A percentile compares a stretch with the other conserved stretches of the same genome.
These are phyloP conservation scores for Ceratotherium simum DNA, from an alignment of 2,113 vertebrate species.

Conservation along the genomic window DNA sequence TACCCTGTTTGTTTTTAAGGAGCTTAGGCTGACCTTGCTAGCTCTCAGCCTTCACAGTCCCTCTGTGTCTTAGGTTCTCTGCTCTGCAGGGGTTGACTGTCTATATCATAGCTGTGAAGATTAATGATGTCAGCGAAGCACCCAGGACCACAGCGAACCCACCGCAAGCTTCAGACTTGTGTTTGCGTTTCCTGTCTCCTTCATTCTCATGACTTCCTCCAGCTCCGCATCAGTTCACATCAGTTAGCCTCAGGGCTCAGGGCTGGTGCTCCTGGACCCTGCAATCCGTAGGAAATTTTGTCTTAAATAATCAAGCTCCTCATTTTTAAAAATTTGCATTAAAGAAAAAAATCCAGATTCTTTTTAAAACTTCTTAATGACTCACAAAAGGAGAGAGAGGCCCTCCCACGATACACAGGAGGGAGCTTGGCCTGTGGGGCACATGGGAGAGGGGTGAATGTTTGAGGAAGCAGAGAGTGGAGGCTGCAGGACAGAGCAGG, in stretches of 20 bases:
- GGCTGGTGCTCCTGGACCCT: not conserved
- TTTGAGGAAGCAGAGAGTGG: not conserved
- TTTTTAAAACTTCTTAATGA: not conserved
- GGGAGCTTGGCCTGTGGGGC: no score
- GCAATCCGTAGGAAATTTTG: not conserved
- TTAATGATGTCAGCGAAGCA: not conserved
- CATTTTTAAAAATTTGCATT: not conserved
- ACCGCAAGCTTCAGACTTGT: not conserved
- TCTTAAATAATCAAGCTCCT: no score
- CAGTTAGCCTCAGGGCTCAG: not conserved
- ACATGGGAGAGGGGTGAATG: rapidly evolving
- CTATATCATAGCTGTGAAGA: not conserved
- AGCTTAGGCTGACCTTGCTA: not conserved
- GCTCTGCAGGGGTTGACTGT: not conserved
- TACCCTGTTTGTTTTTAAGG: not conserved
- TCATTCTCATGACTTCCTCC: not conserved
- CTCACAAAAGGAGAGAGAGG: not conserved
- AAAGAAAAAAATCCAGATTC: not conserved
- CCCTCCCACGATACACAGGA: not conserved
- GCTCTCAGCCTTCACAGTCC: not conserved
- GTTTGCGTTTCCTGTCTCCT: not conserved
- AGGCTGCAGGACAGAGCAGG: not conserved
- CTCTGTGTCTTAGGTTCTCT: not conserved
- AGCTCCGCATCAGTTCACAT: not conserved
- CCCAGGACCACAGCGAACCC: rapidly evolving